Base-by-base conservation (phyloP, 2,888 invertebrate species). In the Oscheius onirici region DNA sequence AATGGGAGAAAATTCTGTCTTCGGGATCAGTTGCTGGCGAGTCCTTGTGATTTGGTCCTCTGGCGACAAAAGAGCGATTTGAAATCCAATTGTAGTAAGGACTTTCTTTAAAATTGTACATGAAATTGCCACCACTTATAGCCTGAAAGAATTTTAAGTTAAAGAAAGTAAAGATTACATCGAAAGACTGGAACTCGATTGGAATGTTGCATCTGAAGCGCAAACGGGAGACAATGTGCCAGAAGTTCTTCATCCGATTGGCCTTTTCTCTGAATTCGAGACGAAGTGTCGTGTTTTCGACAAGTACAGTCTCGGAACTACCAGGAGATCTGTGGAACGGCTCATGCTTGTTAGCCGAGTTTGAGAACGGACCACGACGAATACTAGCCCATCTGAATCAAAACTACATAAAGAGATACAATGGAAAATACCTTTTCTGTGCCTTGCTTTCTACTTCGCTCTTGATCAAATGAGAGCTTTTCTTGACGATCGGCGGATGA, bases 161-260 rank as follows among this genome's bases (percentile, higher is more conserved):
- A 26, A 20, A 26, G 20, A 63, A 63, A 46, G 20, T 6, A 51
- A 13, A 66, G 3, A 34, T 26, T 60, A 70, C 70, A 10, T 63
- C 63, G 15, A 70, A 41, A 3, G 20, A 49, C 20, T n/a, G 15
- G 41, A 80, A 82, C 46, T 82, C 82, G 41, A 80, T 76, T 13
- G 78, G 71, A 15, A 77, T 58, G 15, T 74, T 72, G 10, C 73
- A 75, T n/a, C 82, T 73, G 13, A 58, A 22, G 8, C 80, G 73
- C 1, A 82, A 65, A 34, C 82, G 73, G 43, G 80, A 80, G 13
- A 82, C 40, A 22, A 80, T 70, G 8, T 71, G 63, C 63, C 63
- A 63, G 34, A 63, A 63, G 40, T 43, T n/a, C 17, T 10, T 6
- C 13, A 8, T 22, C 22, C 5, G 15, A 11, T 44, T 46, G 17